Conservation (phyloP, 2,888 invertebrate species). For the Lasioglossum calceatum region DNA sequence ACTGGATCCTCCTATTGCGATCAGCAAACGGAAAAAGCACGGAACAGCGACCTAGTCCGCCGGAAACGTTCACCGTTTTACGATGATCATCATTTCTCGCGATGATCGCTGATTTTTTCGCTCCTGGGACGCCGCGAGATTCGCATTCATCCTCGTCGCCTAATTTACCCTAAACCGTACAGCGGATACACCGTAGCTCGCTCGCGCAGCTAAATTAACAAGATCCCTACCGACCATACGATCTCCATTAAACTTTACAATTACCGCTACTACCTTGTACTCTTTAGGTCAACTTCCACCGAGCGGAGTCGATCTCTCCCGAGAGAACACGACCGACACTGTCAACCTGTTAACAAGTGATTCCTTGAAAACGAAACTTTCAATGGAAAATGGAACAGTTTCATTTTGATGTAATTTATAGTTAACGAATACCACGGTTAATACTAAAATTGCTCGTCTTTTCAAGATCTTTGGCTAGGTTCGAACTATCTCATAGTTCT, state of each 20-base stretch:
- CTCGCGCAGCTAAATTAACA: constrained; percentile 17
- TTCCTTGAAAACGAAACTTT: no score
- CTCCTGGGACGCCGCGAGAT: not conserved
- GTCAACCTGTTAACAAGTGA: not conserved
- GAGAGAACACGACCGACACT: not conserved
- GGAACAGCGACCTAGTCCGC: constrained; percentile 3
- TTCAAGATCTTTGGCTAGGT: not conserved
- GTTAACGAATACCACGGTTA: not conserved
- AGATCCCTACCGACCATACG: constrained; percentile 8
- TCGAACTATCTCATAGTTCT: not conserved
- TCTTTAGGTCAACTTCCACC: constrained; percentile 29
- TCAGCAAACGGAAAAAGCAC: constrained; percentile 19
- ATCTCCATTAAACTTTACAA: constrained; percentile 9
- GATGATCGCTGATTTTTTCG: not conserved
- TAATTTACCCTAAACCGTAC: constrained; percentile 17
- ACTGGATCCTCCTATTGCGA: not conserved
- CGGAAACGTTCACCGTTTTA: not conserved
- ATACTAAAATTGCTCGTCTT: not conserved
- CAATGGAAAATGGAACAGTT: not conserved
- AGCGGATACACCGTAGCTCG: not conserved
- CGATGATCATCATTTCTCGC: not conserved
- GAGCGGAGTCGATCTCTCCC: constrained; percentile 20
- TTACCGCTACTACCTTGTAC: constrained; percentile 41
- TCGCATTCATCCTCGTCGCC: constrained; percentile 4
- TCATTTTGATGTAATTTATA: not conserved